phyloP scores from a whole-genome alignment of 92 coral and sea anemone genomes.

The Pocillopora grandis region DNA sequence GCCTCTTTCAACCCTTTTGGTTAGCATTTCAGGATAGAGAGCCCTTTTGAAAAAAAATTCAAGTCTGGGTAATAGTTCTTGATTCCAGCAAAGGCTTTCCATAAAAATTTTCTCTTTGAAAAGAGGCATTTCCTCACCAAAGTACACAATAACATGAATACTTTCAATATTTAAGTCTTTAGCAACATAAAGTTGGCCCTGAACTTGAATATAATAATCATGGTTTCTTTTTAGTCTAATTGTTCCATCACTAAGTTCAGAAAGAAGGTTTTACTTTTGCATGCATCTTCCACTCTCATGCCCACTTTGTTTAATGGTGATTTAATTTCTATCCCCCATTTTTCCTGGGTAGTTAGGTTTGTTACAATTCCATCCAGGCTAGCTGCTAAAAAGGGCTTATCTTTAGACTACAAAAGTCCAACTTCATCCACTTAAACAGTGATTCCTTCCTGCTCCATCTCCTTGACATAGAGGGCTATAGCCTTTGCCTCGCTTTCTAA shows the following conservation, averaged over 20 bases:
- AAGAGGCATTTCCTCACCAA: constrained; percentile 23
- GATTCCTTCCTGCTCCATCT: constrained; percentile 1
- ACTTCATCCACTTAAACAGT: constrained; percentile 20
- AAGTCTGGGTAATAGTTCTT: constrained; percentile 28
- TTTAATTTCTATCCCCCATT: constrained; percentile 49
- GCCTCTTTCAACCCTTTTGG: constrained; percentile 47
- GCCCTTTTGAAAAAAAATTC: not conserved
- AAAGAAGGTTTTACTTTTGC: not conserved
- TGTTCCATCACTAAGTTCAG: not conserved
- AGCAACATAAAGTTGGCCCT: constrained; percentile 24
- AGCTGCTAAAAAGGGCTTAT: constrained; percentile 30
- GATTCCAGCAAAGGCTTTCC: constrained; percentile 34
- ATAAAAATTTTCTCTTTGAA: not conserved
- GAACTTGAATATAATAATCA: constrained; percentile 17
- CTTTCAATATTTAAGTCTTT: constrained; percentile 4
- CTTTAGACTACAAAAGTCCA: constrained; percentile 40
- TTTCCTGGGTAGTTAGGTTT: constrained; percentile 14
- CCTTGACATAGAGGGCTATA: not conserved
- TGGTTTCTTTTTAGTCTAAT: not conserved
- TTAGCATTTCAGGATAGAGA: constrained; percentile 53
- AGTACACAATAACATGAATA: constrained; percentile 10
- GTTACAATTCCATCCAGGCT: constrained; percentile 37
- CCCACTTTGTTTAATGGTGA: constrained; percentile 49
- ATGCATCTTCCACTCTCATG: constrained; percentile 41
- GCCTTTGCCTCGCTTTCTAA: not conserved